These are phyloP conservation scores for Imbricaverruca yamaguchii DNA, from an alignment of 2,888 invertebrate genomes.

Conservation along the genomic window DNA sequence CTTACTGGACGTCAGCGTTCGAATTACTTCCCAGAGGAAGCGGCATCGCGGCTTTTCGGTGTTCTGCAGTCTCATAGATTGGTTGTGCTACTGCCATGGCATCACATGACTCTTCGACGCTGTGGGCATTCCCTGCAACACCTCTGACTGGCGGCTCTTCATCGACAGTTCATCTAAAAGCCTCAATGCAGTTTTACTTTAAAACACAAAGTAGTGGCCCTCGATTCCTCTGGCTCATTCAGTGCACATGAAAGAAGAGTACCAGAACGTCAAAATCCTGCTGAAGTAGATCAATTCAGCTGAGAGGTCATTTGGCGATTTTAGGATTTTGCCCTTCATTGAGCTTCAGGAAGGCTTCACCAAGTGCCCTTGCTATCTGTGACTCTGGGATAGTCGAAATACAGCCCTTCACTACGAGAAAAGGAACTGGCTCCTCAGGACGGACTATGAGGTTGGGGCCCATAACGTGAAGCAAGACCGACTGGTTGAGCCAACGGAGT, in stretches of 20 bases:
- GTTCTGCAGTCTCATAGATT: constrained; percentile 10
- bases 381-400: constrained; percentile 27
- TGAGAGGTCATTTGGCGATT: constrained; percentile 36
- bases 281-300: constrained; percentile 33
- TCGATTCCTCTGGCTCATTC: constrained; percentile 37
- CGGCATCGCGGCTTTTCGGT: background rate
- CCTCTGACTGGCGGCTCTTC: too few relatives aligned
- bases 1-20: background rate
- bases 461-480: too few relatives aligned
- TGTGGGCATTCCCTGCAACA: too few relatives aligned
- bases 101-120: background rate
- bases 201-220: constrained; percentile 36
- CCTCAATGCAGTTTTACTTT: constrained; percentile 30
- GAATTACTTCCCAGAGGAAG: background rate
- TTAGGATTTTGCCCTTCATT: constrained; percentile 23
- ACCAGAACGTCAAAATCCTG: constrained; percentile 36
- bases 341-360: constrained; percentile 25
- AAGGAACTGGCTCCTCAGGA: too few relatives aligned
- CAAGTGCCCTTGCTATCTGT: constrained; percentile 24
- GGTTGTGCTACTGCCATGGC: background rate
- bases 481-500: too few relatives aligned
- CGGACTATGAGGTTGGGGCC: too few relatives aligned
- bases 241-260: constrained; percentile 36
- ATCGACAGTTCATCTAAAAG: constrained; percentile 5
- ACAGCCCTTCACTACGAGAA: too few relatives aligned